Percentiles rank a stretch among this genome's conserved stretches.
Conservation (phyloP, 2,888 invertebrate species). For the Altica lythri region DNA sequence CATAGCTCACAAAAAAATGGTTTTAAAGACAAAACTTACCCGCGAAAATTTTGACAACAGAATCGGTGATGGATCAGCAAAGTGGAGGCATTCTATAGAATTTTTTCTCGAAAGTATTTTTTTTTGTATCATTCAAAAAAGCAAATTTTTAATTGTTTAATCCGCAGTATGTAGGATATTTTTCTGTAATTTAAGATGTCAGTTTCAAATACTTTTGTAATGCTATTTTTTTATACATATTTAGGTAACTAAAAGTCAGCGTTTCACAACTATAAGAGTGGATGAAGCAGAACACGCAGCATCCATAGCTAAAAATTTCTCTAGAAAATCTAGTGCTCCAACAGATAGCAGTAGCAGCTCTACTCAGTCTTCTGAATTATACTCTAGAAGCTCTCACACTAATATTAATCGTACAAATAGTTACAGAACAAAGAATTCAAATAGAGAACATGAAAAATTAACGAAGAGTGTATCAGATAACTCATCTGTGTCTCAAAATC, state of each 20-base stretch:
- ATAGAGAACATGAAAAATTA: conserved; percentile 5
- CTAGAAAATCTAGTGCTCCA: conserved; percentile 3
- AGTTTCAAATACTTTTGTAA: conserved; percentile 35
- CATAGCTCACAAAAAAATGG: no score
- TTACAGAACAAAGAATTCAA: background rate
- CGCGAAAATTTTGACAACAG: no score
- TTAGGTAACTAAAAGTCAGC: conserved; percentile 42
- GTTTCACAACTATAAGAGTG: conserved; percentile 55
- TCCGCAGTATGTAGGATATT: no score
- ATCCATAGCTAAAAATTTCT: conserved; percentile 36
- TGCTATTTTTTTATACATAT: conserved; percentile 31
- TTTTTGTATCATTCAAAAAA: no score
- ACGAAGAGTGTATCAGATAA: conserved; percentile 7
- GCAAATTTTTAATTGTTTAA: no score
- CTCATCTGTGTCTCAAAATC: background rate
- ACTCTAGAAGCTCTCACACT: background rate
- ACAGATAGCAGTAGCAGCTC: background rate
- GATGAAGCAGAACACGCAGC: conserved; percentile 55
- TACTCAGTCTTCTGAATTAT: background rate
- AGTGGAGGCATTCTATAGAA: no score
- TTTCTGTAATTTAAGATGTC: no score
- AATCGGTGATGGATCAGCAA: no score
- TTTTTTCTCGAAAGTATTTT: no score
- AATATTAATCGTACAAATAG: background rate
- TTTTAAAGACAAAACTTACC: no score